Conservation (phyloP, 2,888 invertebrate species). For the Xylota segnis region DNA sequence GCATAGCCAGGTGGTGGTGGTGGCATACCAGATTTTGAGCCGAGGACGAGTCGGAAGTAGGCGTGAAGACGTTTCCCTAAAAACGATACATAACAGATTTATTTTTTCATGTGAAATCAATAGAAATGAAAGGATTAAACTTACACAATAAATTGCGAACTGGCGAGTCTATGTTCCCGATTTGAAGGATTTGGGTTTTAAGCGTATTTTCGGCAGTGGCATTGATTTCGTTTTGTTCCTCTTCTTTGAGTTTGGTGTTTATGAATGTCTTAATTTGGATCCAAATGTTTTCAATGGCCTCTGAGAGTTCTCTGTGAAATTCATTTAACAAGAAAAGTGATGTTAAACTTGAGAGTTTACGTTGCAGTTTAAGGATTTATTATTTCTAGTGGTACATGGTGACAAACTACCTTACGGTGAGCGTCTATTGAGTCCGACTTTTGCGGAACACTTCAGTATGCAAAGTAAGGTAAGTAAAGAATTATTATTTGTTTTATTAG, state of each 20-base stretch:
- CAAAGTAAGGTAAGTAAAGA: too few species aligned
- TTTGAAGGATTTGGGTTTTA: constrained; percentile 81
- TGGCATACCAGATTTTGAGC: constrained; percentile 79
- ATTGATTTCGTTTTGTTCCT: constrained; percentile 79
- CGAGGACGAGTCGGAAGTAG: constrained; percentile 81
- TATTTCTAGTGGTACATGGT: too few species aligned
- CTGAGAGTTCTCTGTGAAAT: constrained; percentile 80
- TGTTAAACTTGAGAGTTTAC: too few species aligned
- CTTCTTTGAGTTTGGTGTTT: constrained; percentile 80
- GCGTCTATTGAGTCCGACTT: too few species aligned
- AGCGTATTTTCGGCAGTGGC: constrained; percentile 80
- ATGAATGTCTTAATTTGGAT: constrained; percentile 82
- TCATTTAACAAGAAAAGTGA: neutral
- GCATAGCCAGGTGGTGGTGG: constrained; percentile 82
- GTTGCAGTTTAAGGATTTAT: too few species aligned
- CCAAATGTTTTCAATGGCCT: constrained; percentile 81
- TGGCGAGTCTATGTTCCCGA: constrained; percentile 80
- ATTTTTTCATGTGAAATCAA: neutral
- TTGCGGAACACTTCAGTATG: too few species aligned
- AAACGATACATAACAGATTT: neutral
- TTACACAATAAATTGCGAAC: constrained; percentile 83
- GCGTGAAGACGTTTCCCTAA: constrained; percentile 82
- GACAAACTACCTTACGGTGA: too few species aligned
- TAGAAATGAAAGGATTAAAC: constrained; percentile 57
- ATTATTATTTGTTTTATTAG: too few species aligned